Evolutionary conservation across 1,140 invertebrate species (phyloP).

Genomic region (Hyles euphorbiae): DNA sequence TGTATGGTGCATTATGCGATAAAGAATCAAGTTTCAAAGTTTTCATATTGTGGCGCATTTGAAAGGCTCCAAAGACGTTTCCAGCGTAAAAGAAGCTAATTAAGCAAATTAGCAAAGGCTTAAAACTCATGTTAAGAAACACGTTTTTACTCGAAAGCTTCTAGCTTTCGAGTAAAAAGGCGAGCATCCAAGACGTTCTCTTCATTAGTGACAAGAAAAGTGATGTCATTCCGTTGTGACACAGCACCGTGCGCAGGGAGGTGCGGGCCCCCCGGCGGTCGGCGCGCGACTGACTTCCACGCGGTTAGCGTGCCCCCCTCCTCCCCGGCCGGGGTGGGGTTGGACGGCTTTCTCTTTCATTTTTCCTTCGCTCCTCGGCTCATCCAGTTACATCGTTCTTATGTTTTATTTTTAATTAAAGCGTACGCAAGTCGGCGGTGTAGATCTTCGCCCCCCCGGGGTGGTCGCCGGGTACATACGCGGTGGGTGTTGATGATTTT

Average conservation of each 20-base stretch:
- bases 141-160: no score
- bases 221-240: constrained; percentile 70
- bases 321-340: constrained; percentile 37
- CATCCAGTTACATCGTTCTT: constrained; percentile 75
- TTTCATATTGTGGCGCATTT: neutral
- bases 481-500: constrained; percentile 75
- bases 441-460: constrained; percentile 58
- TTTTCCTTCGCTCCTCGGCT: constrained; percentile 74
- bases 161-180: constrained; percentile 36
- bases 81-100: constrained; percentile 12
- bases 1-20: no score
- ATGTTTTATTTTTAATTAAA: constrained; percentile 76
- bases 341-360: constrained; percentile 74
- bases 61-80: neutral
- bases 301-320: constrained; percentile 43
- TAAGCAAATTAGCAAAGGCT: constrained; percentile 23
- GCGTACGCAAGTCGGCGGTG: constrained; percentile 72
- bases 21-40: no score
- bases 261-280: constrained; percentile 54
- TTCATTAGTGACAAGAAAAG: constrained; percentile 74
- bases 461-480: constrained; percentile 58
- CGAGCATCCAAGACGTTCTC: constrained; percentile 61
- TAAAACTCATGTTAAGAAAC: constrained; percentile 26
- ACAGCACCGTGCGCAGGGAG: constrained; percentile 58
- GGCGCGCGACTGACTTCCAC: constrained; percentile 61